Base-by-base conservation (phyloP, 2,888 invertebrate species). In the Xestia sexstrigata region DNA sequence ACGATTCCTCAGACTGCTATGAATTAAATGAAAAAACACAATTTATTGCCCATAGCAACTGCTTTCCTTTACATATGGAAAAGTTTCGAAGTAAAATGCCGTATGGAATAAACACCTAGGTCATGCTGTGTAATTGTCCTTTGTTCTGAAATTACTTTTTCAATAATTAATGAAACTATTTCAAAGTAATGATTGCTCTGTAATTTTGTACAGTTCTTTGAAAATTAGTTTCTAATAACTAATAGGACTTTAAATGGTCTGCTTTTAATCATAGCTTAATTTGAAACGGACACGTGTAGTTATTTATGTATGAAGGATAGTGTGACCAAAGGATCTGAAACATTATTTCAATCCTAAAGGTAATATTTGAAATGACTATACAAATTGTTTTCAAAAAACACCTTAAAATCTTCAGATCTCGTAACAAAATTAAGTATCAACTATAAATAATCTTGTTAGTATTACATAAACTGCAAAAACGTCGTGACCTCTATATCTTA, bases 401-500 rank as follows among this genome's bases (percentile, higher is more conserved):
- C 5, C 1, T 35, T 23, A 35, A 45, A 81, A 20, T 20, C 42
- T 42, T 15, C 6, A 35, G 52, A 39, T 47, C 55, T 55, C 15
- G 17, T 65, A 39, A 62, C 60, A 60, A 79, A n/a, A 49, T 47
- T 11, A 26, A 15, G 11, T n/a, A 77, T 42, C 30, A 5, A 23
- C n/a, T 17, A 67, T 13, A 62, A 69, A 70, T 74, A 71, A 49
- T 47, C 3, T 55, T 6, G 35, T 30, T 47, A 47, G 9, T 42
- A 42, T 83, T 67, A 62, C 39, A n/a, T 65, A 23, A 58, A 7
- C 49, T 47, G 35, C 39, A 49, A 68, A 47, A 42, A 60, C 30
- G n/a, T 66, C 66, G 23, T 86, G 71, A 86, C 83, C 84, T 83
- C 72, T 23, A 67, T 23, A 63, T 45, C 20, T 52, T 11, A 9